Conservation (phyloP, 2,888 invertebrate species). For the Andrena fulva region DNA sequence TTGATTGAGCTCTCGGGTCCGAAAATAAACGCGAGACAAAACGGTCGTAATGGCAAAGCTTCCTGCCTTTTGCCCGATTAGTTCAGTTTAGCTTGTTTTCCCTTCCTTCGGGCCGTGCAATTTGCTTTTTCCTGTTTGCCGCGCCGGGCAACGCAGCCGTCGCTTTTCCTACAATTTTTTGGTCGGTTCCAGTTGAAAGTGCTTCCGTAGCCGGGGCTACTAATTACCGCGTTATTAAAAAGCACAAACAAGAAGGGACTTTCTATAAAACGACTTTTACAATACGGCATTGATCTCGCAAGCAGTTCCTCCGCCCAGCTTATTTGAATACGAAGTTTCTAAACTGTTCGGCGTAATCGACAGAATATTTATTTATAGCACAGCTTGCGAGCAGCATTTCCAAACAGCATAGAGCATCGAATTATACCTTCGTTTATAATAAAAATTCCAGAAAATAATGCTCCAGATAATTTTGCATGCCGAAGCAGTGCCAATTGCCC, state of each 20-base stretch:
- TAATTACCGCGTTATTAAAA: conserved; percentile 43
- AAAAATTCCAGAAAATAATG: too few relatives aligned
- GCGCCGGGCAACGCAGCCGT: neutral
- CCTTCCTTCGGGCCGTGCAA: neutral
- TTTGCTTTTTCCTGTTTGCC: conserved; percentile 13
- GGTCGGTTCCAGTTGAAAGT: conserved; percentile 33
- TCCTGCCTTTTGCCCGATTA: conserved; percentile 28
- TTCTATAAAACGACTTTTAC: conserved; percentile 46
- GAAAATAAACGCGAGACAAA: conserved; percentile 12
- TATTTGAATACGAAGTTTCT: conserved; percentile 31
- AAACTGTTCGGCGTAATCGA: neutral
- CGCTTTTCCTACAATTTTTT: conserved; percentile 36
- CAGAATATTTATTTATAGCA: neutral
- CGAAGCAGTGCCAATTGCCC: too few relatives aligned
- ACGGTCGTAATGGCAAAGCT: conserved; percentile 18
- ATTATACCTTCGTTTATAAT: too few relatives aligned
- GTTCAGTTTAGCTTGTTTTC: conserved; percentile 21
- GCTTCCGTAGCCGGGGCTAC: conserved; percentile 23
- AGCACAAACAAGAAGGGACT: conserved; percentile 42
- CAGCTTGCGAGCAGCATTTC: too few relatives aligned
- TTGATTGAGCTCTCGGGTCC: conserved; percentile 16
- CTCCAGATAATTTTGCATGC: too few relatives aligned
- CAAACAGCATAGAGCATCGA: too few relatives aligned
- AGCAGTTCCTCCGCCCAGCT: conserved; percentile 16
- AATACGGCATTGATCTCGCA: conserved; percentile 13